These are phyloP conservation scores for Hecatera dysodea DNA, from an alignment of 2,888 invertebrate species.

Conservation along the genomic window DNA sequence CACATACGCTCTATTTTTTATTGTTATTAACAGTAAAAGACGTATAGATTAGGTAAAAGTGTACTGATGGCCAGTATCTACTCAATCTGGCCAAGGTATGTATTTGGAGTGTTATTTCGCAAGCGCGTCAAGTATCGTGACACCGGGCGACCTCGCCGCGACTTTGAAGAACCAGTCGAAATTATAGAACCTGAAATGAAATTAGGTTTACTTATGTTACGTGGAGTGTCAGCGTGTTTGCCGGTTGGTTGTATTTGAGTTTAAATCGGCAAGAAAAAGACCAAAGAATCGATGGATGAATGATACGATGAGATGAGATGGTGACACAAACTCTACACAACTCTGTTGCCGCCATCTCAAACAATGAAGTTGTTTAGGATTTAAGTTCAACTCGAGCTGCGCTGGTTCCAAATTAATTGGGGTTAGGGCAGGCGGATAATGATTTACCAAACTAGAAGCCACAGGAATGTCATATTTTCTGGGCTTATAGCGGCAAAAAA, in stretches of 20 bases:
- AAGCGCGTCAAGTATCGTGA: slow-evolving; percentile 70
- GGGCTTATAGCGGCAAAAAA: background rate
- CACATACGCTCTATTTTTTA: background rate
- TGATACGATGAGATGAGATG: too few relatives aligned
- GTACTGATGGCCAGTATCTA: background rate
- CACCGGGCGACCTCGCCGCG: slow-evolving; percentile 70
- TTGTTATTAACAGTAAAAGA: background rate
- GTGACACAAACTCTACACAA: too few relatives aligned
- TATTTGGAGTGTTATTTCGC: slow-evolving; percentile 52
- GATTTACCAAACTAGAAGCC: background rate
- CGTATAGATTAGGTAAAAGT: slow-evolving; percentile 3
- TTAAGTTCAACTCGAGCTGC: too few relatives aligned
- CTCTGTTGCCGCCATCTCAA: too few relatives aligned
- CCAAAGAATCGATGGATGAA: background rate
- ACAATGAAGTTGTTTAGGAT: too few relatives aligned
- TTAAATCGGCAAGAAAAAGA: background rate
- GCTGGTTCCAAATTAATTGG: too few relatives aligned
- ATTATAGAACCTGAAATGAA: slow-evolving; percentile 48
- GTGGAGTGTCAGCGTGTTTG: slow-evolving; percentile 21
- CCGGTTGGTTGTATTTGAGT: background rate
- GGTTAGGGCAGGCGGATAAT: background rate
- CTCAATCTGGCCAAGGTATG: slow-evolving; percentile 17
- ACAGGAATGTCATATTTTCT: background rate
- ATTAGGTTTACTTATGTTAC: slow-evolving; percentile 34
- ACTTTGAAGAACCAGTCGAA: slow-evolving; percentile 59